Evolutionary conservation across 2,888 invertebrate species (phyloP).

Genomic region (Scaptomyza polygonia): DNA sequence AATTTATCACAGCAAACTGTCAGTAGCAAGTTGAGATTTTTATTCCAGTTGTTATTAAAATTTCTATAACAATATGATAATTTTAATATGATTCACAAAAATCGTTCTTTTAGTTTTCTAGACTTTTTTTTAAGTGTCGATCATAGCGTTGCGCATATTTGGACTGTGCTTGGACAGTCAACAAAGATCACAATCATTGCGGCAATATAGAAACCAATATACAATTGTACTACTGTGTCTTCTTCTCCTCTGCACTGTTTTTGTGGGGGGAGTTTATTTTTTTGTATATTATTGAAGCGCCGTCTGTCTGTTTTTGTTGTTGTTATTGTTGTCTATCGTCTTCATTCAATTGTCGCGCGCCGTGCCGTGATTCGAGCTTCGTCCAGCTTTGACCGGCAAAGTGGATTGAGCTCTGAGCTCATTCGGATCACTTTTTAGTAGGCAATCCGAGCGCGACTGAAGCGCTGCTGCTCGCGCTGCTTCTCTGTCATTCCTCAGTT

Average conservation of each 20-base stretch:
- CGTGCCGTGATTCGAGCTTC: conserved; percentile 69
- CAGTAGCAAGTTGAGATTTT: no score
- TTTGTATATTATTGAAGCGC: conserved; percentile 45
- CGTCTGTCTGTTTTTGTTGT: conserved; percentile 11
- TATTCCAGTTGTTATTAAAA: no score
- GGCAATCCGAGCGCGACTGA: conserved; percentile 78
- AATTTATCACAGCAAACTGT: neutral
- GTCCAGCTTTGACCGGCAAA: conserved; percentile 53
- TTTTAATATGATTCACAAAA: no score
- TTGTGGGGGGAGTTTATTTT: no score
- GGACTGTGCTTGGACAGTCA: conserved; percentile 15
- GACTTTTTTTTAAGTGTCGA: conserved; percentile 3
- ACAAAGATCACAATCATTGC: conserved; percentile 39
- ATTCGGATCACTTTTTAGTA: conserved; percentile 63
- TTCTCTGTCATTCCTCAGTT: conserved; percentile 10
- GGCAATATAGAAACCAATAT: conserved; percentile 13
- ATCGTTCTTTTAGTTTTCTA: no score
- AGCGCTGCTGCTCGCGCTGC: conserved; percentile 45
- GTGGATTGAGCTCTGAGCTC: conserved; percentile 18
- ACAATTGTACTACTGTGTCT: neutral
- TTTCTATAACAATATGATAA: no score
- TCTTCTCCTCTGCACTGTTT: neutral
- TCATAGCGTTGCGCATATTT: neutral
- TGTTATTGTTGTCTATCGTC: conserved; percentile 27
- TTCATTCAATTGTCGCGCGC: conserved; percentile 73